Percentiles rank a stretch among this genome's conserved stretches.
These are phyloP conservation scores for Clusia tigrina DNA, from an alignment of 2,888 invertebrate species.

Conservation along the genomic window DNA sequence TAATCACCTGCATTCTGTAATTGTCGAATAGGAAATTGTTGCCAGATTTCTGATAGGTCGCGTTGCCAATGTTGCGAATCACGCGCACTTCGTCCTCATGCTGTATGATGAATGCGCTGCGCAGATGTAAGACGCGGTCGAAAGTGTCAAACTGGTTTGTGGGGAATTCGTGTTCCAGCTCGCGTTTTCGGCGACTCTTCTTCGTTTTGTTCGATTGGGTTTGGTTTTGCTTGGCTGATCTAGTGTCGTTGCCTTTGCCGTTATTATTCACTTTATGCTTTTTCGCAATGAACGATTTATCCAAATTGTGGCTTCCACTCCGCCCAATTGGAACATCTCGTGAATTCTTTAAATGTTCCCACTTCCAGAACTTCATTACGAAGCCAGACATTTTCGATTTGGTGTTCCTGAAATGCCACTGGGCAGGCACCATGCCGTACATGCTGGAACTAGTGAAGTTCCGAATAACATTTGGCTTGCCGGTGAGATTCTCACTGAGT, in stretches of 20 bases:
- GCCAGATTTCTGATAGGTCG: constrained; percentile 12
- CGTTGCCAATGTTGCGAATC: constrained; percentile 38
- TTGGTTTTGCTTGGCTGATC: constrained; percentile 37
- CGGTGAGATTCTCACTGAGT: constrained; percentile 68
- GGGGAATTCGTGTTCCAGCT: constrained; percentile 39
- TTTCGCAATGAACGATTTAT: not conserved
- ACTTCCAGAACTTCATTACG: constrained; percentile 85
- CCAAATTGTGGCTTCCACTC: not conserved
- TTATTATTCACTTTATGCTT: constrained; percentile 37
- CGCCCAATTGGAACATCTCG: not conserved
- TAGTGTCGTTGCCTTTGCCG: constrained; percentile 43
- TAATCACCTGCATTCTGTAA: constrained; percentile 68
- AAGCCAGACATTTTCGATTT: constrained; percentile 75
- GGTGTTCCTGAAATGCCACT: constrained; percentile 67
- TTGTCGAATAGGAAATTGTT: constrained; percentile 43
- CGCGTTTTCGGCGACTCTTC: constrained; percentile 19
- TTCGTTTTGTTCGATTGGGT: constrained; percentile 18
- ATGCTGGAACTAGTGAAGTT: constrained; percentile 72
- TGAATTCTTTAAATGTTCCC: constrained; percentile 64
- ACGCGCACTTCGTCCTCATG: constrained; percentile 24
- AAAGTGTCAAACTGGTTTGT: constrained; percentile 53
- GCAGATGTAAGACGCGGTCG: constrained; percentile 53
- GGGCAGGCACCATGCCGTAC: constrained; percentile 77
- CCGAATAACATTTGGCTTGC: constrained; percentile 68
- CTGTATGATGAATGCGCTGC: constrained; percentile 51